Percentiles rank a stretch among this genome's conserved stretches.
phyloP scores from a whole-genome alignment of 2,113 vertebrate genomes.

The Callopanchax toddi region DNA sequence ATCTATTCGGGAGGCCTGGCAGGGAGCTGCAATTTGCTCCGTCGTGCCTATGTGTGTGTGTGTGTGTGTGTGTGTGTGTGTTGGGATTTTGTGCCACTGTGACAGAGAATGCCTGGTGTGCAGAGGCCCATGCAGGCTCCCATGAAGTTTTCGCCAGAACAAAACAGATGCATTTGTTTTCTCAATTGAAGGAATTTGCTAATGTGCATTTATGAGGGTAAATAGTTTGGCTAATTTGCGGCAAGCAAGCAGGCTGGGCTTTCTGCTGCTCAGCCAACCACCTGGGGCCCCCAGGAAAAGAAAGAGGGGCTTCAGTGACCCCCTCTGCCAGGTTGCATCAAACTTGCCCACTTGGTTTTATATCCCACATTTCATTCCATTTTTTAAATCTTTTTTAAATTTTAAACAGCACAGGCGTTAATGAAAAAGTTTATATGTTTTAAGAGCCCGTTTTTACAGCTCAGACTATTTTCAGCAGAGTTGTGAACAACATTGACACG shows the following conservation, averaged over 20 bases:
- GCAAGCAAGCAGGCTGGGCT: constrained; percentile 60
- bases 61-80: constrained; percentile 39
- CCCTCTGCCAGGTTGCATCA: constrained; percentile 28
- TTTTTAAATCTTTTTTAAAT: too few species aligned
- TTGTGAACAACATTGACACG: constrained; percentile 17
- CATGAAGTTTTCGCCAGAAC: constrained; percentile 64
- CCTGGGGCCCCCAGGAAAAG: constrained; percentile 41
- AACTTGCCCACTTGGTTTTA: too few species aligned
- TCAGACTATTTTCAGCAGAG: constrained; percentile 50
- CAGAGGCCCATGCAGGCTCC: constrained; percentile 71
- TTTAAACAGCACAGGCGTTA: neutral
- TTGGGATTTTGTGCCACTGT: constrained; percentile 38
- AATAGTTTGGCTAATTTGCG: constrained; percentile 75
- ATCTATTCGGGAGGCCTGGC: constrained; percentile 48
- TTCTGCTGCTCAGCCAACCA: constrained; percentile 40
- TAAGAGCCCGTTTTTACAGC: constrained; percentile 45
- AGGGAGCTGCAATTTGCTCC: constrained; percentile 53
- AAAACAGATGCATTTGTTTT: constrained; percentile 77
- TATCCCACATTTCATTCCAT: too few species aligned
- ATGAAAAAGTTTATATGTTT: constrained; percentile 1
- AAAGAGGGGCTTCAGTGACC: constrained; percentile 35
- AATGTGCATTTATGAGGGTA: constrained; percentile 71
- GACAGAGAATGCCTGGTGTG: constrained; percentile 71
- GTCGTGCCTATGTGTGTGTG: constrained; percentile 36
- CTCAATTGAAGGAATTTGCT: constrained; percentile 76